These are phyloP conservation scores for Drosophila rhopaloa DNA, from an alignment of 1,140 invertebrate species.

Conservation along the genomic window DNA sequence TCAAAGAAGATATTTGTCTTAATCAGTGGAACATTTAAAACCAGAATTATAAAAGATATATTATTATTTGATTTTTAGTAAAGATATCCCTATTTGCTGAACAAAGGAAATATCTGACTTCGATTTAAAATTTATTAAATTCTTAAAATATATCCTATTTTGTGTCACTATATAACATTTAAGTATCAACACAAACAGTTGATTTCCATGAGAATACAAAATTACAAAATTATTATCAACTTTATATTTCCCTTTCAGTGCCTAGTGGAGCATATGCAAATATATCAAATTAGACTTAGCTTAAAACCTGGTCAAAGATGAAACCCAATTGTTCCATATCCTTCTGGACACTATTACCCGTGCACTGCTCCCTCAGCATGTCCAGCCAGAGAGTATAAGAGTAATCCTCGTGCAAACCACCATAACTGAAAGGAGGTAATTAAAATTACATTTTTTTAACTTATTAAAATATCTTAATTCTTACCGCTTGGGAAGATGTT, in stretches of 20 bases:
- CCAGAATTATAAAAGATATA: no score
- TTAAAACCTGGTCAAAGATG: conserved; percentile 51
- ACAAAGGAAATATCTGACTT: no score
- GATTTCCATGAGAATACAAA: background rate
- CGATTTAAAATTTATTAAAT: background rate
- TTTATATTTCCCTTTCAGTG: conserved; percentile 8
- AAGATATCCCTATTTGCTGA: no score
- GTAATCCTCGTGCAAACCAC: conserved; percentile 89
- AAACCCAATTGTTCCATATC: conserved; percentile 87
- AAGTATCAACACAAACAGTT: conserved; percentile 2
- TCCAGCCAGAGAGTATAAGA: conserved; percentile 91
- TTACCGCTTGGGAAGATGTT: conserved; percentile 89
- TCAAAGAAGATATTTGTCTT: no score
- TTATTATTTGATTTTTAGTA: no score
- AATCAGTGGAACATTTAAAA: no score
- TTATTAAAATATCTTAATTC: background rate
- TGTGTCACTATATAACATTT: background rate
- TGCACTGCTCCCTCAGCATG: conserved; percentile 85
- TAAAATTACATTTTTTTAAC: background rate
- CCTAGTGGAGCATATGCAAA: background rate
- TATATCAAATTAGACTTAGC: background rate
- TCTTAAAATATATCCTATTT: background rate
- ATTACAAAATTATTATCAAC: conserved; percentile 8
- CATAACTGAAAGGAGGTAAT: conserved; percentile 84
- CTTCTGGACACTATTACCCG: conserved; percentile 87